phyloP scores from a whole-genome alignment of 2,797 vertebrate species.

The Semotilus atromaculatus region DNA sequence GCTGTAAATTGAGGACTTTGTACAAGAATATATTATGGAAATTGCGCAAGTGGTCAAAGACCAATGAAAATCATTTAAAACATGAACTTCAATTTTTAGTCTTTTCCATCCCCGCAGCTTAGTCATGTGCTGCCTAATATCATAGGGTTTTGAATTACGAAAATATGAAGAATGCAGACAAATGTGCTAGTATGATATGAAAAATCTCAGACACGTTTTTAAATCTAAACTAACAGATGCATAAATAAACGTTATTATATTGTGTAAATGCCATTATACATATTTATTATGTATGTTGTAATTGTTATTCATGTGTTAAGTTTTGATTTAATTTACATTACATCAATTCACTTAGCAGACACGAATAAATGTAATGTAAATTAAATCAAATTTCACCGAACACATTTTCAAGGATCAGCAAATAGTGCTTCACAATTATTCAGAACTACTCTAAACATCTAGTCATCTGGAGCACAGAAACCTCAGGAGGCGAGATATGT shows the following conservation, averaged over 20 bases:
- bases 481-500: neutral
- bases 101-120: slow-evolving; percentile 21
- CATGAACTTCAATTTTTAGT: slow-evolving; percentile 38
- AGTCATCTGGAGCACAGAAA: neutral
- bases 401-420: slow-evolving; percentile 14
- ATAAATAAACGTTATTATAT: neutral
- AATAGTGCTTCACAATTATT: slow-evolving; percentile 9
- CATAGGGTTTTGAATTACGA: neutral
- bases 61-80: slow-evolving; percentile 48
- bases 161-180: neutral
- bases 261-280: neutral
- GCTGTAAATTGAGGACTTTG: slow-evolving; percentile 72
- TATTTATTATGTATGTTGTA: slow-evolving; percentile 10
- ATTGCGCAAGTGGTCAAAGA: slow-evolving; percentile 65
- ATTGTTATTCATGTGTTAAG: neutral
- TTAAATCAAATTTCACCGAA: neutral
- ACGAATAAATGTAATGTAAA: slow-evolving; percentile 4
- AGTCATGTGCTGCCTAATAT: slow-evolving; percentile 29
- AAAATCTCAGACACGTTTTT: neutral
- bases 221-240: slow-evolving; percentile 1
- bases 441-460: neutral
- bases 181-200: neutral
- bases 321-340: slow-evolving; percentile 2
- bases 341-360: slow-evolving; percentile 1
- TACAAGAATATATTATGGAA: slow-evolving; percentile 73